These are phyloP conservation scores for Agrilus mali DNA, from an alignment of 2,888 invertebrate genomes.

Conservation along the genomic window DNA sequence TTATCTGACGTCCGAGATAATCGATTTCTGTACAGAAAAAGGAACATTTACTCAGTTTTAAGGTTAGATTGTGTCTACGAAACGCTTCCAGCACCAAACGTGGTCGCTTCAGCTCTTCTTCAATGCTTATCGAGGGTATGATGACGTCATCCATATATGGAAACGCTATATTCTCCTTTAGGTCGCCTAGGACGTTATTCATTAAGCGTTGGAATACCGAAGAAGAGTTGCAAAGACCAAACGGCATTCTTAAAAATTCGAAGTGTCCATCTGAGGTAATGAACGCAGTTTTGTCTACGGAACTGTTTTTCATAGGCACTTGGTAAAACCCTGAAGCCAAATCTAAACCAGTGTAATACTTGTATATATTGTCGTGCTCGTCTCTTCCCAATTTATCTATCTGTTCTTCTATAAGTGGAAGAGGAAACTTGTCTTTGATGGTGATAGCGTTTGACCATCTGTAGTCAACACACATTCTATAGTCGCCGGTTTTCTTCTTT, in stretches of 20 bases:
- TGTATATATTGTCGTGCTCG: too few species aligned
- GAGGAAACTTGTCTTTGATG: neutral
- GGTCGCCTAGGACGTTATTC: too few species aligned
- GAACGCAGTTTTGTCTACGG: neutral
- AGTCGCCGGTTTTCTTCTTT: neutral
- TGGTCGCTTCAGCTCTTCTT: neutral
- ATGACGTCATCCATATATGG: neutral
- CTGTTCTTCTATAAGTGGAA: too few species aligned
- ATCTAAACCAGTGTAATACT: too few species aligned
- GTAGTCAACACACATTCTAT: neutral
- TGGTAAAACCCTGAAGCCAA: neutral
- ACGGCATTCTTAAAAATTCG: too few species aligned
- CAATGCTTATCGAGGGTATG: neutral
- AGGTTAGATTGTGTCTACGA: slow-evolving; percentile 16
- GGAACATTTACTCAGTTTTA: slow-evolving; percentile 21
- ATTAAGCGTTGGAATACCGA: too few species aligned
- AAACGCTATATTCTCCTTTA: too few species aligned
- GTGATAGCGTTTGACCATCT: neutral
- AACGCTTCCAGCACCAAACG: slow-evolving; percentile 5
- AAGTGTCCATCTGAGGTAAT: too few species aligned
- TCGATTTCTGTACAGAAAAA: slow-evolving; percentile 17
- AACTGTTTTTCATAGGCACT: neutral
- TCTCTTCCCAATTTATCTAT: too few species aligned
- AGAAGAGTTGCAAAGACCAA: too few species aligned
- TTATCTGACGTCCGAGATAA: slow-evolving; percentile 20